phyloP scores from a whole-genome alignment of 2,113 vertebrate genomes.

The Xyrauchen texanus region DNA sequence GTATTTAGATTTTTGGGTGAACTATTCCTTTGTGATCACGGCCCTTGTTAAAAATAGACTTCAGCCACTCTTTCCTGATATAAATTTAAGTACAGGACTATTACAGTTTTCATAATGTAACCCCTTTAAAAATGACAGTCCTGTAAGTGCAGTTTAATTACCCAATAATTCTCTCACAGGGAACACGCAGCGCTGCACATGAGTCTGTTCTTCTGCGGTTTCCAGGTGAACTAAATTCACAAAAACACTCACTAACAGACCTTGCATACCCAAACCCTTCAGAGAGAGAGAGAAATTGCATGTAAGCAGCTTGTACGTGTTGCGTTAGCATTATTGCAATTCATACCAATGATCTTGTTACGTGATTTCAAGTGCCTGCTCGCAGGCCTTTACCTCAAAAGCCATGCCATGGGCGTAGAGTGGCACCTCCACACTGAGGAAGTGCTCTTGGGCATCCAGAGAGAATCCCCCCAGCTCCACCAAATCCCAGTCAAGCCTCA shows the following conservation, averaged over 20 bases:
- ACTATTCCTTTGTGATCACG: too few species aligned
- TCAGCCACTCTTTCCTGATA: too few species aligned
- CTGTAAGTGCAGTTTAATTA: constrained; percentile 22
- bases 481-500: constrained; percentile 48
- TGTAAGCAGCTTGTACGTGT: background rate
- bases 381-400: constrained; percentile 48
- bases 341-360: background rate
- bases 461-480: constrained; percentile 40
- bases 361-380: background rate
- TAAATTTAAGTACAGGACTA: too few species aligned
- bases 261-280: constrained; percentile 51
- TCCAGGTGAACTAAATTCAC: constrained; percentile 33
- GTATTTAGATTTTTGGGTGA: too few species aligned
- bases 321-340: background rate
- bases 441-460: constrained; percentile 11
- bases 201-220: constrained; percentile 23
- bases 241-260: constrained; percentile 38
- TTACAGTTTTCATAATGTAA: background rate
- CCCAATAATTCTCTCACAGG: constrained; percentile 53
- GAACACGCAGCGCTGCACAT: constrained; percentile 34
- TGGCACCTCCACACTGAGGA: constrained; percentile 47
- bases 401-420: constrained; percentile 52
- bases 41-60: too few species aligned
- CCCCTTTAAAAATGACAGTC: background rate
- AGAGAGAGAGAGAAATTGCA: background rate